Evolutionary conservation across 2,888 invertebrate species (phyloP).

Genomic region (Lasioglossum lativentre): DNA sequence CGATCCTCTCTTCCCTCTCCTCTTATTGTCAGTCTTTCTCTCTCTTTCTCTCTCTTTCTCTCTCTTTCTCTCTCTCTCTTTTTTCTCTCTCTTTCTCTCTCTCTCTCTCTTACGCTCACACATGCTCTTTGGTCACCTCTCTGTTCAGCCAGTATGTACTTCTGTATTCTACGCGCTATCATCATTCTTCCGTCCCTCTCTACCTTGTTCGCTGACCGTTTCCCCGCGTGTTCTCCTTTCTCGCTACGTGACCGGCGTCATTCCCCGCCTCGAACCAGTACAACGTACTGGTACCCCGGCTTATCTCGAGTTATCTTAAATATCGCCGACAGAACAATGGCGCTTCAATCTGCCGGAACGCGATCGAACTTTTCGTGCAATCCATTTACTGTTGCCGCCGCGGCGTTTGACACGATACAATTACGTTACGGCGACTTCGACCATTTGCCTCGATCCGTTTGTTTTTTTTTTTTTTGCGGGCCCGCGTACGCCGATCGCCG

Average conservation of each 20-base stretch:
- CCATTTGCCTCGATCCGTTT: conserved; percentile 19
- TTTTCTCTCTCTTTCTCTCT: conserved; percentile 3
- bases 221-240: conserved; percentile 29
- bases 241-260: conserved; percentile 12
- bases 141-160: conserved; percentile 12
- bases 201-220: conserved; percentile 27
- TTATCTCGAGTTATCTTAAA: conserved; percentile 59
- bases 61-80: conserved; percentile 10
- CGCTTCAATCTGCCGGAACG: conserved; percentile 55
- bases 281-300: conserved; percentile 13
- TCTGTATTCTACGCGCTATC: conserved; percentile 51
- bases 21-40: neutral
- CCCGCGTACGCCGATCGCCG: neutral
- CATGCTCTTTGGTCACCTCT: conserved; percentile 5
- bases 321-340: conserved; percentile 60
- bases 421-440: conserved; percentile 27
- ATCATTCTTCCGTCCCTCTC: conserved; percentile 42
- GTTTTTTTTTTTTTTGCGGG: too few species aligned
- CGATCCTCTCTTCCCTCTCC: conserved; percentile 1
- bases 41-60: too few species aligned
- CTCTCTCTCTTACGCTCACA: neutral
- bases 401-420: conserved; percentile 39
- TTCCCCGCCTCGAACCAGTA: conserved; percentile 8
- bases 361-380: conserved; percentile 36
- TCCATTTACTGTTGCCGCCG: conserved; percentile 51